Base-by-base conservation (phyloP, 2,797 vertebrate genomes). In the Nothura maculosa region DNA sequence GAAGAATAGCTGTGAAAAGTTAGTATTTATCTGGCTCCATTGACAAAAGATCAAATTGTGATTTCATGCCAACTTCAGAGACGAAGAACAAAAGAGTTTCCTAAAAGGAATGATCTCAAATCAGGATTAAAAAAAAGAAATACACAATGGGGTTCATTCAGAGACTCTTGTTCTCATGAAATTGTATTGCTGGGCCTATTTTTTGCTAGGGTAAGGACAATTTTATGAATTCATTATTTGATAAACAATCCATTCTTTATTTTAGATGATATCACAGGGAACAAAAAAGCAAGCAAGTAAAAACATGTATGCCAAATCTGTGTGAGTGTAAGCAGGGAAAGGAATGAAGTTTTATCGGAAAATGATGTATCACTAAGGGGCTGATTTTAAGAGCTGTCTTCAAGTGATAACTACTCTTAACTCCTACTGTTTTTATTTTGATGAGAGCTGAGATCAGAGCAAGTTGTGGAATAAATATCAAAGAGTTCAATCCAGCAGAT, bases 381-480 rank as follows among this genome's bases (percentile, higher is more conserved):
- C 18, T 81, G 60, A 91, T 86, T 78, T 85, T 66, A 62, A 42
- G 55, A 81, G 27, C 14, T 81, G 19, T 52, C 47, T 79, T 87
- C 45, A 84, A 79, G 43, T 81, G 55, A 52, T 74, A 55, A 76
- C 16, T 79, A 40, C n/a, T 79, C 34, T 88, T 91, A 72, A 76
- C 38, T 90, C 55, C 66, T 64, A 50, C 9, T 50, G 58, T 58
- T 78, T 92, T 83, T 50, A 54, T 58, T 78, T 92, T 83, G 25
- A 62, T 32, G 73, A 22, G 6, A 81, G 27, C 16, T 63, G 57
- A 89, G 40, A 20, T 52, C 83, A 73, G 16, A 34, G 43, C 24
- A 74, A 63, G 60, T 54, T 89, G 30, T 38, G 30, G 32, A 27
- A 69, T 70, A 81, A 85, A 62, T 36, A 64, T 69, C 2, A 61